Evolutionary conservation across 2,113 vertebrate genomes (phyloP).

Genomic region (Synchiropus splendidus): DNA sequence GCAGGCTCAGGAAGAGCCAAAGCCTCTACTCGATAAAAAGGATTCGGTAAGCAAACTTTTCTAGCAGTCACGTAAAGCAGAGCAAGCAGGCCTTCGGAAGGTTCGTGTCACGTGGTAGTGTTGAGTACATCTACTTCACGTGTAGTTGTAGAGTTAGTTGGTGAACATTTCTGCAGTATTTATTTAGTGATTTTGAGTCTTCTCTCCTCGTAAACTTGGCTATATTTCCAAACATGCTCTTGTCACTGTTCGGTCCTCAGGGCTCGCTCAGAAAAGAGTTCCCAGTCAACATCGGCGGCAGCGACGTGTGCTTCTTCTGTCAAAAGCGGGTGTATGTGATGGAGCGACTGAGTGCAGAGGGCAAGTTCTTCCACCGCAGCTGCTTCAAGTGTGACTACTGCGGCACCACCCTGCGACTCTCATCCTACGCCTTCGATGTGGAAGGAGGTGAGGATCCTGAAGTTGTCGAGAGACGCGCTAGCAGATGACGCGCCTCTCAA

Average conservation of each 20-base stretch:
- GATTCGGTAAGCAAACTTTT: constrained; percentile 81
- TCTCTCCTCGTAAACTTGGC: too few species aligned
- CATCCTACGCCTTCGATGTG: constrained; percentile 86
- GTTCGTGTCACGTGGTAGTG: neutral
- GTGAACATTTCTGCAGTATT: neutral
- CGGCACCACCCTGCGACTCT: constrained; percentile 82
- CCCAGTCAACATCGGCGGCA: constrained; percentile 90
- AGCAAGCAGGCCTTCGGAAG: constrained; percentile 3
- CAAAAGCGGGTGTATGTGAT: constrained; percentile 92
- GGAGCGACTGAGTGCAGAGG: constrained; percentile 92
- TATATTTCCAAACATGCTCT: neutral
- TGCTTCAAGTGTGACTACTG: constrained; percentile 98
- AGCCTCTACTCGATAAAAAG: constrained; percentile 83
- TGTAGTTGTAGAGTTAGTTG: neutral
- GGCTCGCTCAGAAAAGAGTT: constrained; percentile 92
- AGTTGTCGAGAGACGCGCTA: neutral
- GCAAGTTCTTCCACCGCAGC: constrained; percentile 97
- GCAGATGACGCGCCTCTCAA: neutral
- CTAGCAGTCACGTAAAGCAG: too few species aligned
- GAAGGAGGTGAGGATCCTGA: constrained; percentile 75
- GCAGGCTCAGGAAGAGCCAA: constrained; percentile 81
- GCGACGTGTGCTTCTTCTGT: constrained; percentile 96
- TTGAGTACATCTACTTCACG: neutral
- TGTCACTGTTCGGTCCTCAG: constrained; percentile 51
- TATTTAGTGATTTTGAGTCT: neutral